phyloP scores from a whole-genome alignment of 2,113 vertebrate species.

The Damaliscus lunatus region DNA sequence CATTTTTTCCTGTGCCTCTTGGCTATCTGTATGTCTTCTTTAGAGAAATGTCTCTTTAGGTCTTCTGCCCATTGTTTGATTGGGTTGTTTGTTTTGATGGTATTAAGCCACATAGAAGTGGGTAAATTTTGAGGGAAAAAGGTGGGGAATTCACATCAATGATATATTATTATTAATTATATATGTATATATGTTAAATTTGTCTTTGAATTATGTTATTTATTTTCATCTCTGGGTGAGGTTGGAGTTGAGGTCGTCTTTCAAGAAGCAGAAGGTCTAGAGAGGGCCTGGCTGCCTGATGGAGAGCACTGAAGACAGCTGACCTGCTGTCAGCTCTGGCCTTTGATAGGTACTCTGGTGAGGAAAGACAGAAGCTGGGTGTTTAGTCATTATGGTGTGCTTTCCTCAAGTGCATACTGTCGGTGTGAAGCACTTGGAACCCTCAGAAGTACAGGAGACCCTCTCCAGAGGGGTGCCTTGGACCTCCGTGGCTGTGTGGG shows the following conservation, averaged over 20 bases:
- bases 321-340: background rate
- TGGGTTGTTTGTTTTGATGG: background rate
- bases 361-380: background rate
- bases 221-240: background rate
- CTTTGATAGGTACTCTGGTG: background rate
- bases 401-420: background rate
- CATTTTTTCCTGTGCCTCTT: background rate
- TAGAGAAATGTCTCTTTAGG: background rate
- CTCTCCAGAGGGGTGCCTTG: background rate
- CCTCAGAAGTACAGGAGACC: background rate
- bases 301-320: background rate
- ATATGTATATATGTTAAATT: background rate
- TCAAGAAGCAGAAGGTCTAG: background rate
- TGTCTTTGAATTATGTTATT: background rate
- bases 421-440: background rate
- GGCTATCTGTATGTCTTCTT: background rate
- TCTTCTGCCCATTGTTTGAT: background rate
- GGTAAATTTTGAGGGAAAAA: background rate
- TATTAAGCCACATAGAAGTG: background rate
- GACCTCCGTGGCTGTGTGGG: background rate
- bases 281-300: background rate
- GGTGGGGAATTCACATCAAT: background rate
- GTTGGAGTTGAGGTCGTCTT: background rate
- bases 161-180: background rate
- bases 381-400: background rate